Percentiles rank a stretch among this genome's conserved stretches.
phyloP scores from a whole-genome alignment of 2,797 vertebrate genomes.

The Syncerus caffer region DNA sequence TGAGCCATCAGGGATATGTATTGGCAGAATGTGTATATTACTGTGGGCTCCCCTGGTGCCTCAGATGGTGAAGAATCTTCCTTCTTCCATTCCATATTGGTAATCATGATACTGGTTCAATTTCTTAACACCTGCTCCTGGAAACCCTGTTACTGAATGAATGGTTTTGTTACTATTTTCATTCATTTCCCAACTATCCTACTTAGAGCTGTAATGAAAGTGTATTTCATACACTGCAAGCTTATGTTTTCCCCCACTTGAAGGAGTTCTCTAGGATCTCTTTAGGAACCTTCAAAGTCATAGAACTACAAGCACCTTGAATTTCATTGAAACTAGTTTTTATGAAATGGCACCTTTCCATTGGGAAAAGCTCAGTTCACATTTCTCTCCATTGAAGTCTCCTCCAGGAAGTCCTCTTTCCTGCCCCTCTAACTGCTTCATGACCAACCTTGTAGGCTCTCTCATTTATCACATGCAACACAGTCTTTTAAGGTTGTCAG shows the following conservation, averaged over 20 bases:
- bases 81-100: background rate
- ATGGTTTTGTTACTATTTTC: background rate
- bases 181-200: background rate
- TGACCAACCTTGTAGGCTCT: background rate
- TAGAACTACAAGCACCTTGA: background rate
- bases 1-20: background rate
- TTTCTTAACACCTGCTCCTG: background rate
- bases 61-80: background rate
- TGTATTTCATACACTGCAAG: background rate
- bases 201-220: background rate
- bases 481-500: background rate
- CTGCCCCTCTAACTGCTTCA: background rate
- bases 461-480: background rate
- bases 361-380: background rate
- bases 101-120: background rate
- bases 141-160: background rate
- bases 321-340: background rate
- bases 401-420: background rate
- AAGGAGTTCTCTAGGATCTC: background rate
- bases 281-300: background rate
- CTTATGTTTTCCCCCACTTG: background rate
- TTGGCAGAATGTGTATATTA: background rate
- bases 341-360: background rate
- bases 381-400: fast-evolving
- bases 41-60: background rate